These are phyloP conservation scores for Acheta domesticus DNA, from an alignment of 2,888 invertebrate species.

Conservation along the genomic window DNA sequence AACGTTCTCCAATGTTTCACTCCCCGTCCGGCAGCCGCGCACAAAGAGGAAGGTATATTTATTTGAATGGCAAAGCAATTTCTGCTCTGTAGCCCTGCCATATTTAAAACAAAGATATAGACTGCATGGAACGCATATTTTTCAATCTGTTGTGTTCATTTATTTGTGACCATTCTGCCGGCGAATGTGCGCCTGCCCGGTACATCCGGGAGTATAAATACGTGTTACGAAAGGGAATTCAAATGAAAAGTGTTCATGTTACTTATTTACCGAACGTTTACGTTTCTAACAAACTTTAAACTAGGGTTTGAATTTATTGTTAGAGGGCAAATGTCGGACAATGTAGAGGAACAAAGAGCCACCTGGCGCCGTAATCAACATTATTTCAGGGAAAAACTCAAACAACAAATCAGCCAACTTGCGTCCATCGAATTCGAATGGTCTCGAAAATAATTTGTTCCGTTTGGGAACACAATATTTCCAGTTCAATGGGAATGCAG, in stretches of 20 bases:
- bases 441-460: too few species aligned
- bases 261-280: constrained; percentile 6
- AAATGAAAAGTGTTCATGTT: constrained; percentile 5
- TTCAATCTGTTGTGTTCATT: constrained; percentile 18
- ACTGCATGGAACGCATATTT: background rate
- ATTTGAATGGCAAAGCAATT: constrained; percentile 9
- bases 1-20: constrained; percentile 9
- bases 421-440: too few species aligned
- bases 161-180: background rate
- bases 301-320: constrained; percentile 18
- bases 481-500: too few species aligned
- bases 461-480: too few species aligned
- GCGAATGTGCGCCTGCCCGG: background rate
- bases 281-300: background rate
- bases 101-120: constrained; percentile 18
- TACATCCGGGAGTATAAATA: background rate
- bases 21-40: background rate
- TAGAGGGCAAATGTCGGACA: background rate
- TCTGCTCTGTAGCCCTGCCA: background rate
- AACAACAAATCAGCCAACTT: background rate
- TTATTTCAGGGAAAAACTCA: background rate
- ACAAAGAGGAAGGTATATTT: constrained; percentile 18
- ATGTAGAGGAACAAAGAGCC: background rate
- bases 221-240: constrained; percentile 8
- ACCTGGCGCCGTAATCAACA: background rate